These are phyloP conservation scores for Drosophila heteroneura DNA, from an alignment of 2,888 invertebrate genomes.

Conservation along the genomic window DNA sequence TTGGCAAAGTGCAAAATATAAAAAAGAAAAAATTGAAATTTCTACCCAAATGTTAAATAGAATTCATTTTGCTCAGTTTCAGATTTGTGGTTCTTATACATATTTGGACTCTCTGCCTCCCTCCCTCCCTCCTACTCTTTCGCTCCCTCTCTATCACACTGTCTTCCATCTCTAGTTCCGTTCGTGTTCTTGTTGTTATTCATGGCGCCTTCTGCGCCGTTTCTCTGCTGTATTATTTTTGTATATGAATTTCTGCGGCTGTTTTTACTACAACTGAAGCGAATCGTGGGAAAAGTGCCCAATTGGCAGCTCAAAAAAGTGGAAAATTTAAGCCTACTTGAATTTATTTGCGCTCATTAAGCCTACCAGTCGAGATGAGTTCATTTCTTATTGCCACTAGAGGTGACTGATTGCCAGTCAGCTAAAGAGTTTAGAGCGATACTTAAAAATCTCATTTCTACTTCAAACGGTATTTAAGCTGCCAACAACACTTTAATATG, in stretches of 20 bases:
- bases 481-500: conserved; percentile 28
- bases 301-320: conserved; percentile 58
- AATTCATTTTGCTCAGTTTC: conserved; percentile 72
- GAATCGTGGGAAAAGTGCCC: conserved; percentile 39
- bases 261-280: conserved; percentile 19
- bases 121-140: neutral
- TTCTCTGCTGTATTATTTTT: conserved; percentile 51
- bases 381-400: conserved; percentile 55
- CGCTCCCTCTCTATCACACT: neutral
- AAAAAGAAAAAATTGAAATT: conserved; percentile 53
- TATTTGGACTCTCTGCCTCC: conserved; percentile 17
- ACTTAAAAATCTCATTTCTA: conserved; percentile 29
- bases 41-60: conserved; percentile 75
- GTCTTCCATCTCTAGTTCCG: neutral
- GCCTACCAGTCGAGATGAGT: conserved; percentile 68
- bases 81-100: conserved; percentile 62
- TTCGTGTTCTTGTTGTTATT: conserved; percentile 47
- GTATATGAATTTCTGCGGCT: conserved; percentile 66
- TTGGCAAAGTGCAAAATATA: conserved; percentile 4
- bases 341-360: conserved; percentile 80
- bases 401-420: conserved; percentile 52
- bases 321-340: conserved; percentile 76
- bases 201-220: conserved; percentile 60
- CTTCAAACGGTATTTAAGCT: conserved; percentile 19
- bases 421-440: conserved; percentile 51